Evolutionary conservation across 2,113 vertebrate genomes (phyloP), one percentile per base, ranked within the genome.

Genomic region (Poicephalus meyeri): DNA sequence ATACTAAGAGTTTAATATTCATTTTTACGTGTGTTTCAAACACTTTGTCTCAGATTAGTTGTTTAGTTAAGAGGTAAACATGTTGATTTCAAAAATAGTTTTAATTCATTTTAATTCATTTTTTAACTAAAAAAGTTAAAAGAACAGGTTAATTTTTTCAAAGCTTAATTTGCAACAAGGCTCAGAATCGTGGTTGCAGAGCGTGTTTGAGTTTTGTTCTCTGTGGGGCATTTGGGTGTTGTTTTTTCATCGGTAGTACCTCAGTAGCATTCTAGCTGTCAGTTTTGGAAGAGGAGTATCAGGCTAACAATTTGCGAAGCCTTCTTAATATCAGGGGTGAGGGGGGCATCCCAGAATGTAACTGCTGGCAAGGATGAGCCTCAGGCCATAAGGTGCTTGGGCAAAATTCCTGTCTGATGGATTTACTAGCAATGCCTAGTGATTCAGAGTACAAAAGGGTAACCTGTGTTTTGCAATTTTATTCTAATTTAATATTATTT

Each of bases 1-100:
- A 41, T 64, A 44, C 24, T 8, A 46, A 66, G 72, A 86, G 35
- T 78, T 93, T 91, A 90, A 81, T 90, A 91, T n/a, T 96, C 1
- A 86, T 77, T 94, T 95, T 86, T 72, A 76, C 1, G 0, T 61
- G 44, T 61, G 47, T 78, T 94, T 87, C 53, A 72, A 61, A 53
- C 33, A 21, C 60, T 69, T 81, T 87, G 55, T 95, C 86, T 85
- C 83, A 81, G 84, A 69, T 20, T 89, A 71, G 24, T 71, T 35
- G 25, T 86, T 95, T 73, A 72, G 60, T 87, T 88, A 61, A 89
- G 53, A 70, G 53, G 42, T 70, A 90, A 86, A 52, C 52, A 74
- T 50, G 90, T 88, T 95, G 52, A 88, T 83, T 86, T 69, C 2
- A 80, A 72, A 85, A 77, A 31, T 18, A 83, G 5, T 63, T 91